Percentiles rank a stretch among this genome's conserved stretches.
phyloP scores from a whole-genome alignment of 2,888 invertebrate species.

The Ernsta delagoae region DNA sequence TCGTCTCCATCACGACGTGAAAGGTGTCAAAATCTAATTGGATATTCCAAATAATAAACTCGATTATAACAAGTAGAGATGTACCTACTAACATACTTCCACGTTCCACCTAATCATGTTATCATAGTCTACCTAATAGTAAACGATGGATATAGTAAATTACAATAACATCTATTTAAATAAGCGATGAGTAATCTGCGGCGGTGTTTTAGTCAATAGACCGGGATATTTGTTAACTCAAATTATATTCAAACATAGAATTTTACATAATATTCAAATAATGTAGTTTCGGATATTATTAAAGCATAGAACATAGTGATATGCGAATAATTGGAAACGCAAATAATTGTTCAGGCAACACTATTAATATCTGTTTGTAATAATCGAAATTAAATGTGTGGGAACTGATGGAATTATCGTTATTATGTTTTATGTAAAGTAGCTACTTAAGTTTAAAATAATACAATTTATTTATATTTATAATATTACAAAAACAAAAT shows the following conservation, averaged over 20 bases:
- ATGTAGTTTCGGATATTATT: neutral
- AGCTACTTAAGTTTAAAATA: no score
- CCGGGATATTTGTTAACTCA: neutral
- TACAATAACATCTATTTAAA: neutral
- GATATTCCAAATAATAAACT: no score
- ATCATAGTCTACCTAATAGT: no score
- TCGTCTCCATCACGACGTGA: no score
- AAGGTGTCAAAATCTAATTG: no score
- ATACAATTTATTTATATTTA: no score
- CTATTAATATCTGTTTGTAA: slow-evolving; percentile 1
- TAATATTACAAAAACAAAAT: no score
- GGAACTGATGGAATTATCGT: neutral
- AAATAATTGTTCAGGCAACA: neutral
- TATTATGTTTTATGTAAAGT: neutral
- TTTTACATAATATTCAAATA: neutral
- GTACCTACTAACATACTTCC: no score
- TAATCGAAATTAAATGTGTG: neutral
- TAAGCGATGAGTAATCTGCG: neutral
- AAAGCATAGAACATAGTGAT: neutral
- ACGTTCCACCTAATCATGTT: no score
- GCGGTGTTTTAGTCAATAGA: neutral
- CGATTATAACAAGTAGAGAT: no score
- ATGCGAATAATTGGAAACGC: neutral
- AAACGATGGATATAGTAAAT: neutral
- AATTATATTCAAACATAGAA: neutral